Conservation (phyloP, 2,113 vertebrate genomes). For the Anolis carolinensis region DNA sequence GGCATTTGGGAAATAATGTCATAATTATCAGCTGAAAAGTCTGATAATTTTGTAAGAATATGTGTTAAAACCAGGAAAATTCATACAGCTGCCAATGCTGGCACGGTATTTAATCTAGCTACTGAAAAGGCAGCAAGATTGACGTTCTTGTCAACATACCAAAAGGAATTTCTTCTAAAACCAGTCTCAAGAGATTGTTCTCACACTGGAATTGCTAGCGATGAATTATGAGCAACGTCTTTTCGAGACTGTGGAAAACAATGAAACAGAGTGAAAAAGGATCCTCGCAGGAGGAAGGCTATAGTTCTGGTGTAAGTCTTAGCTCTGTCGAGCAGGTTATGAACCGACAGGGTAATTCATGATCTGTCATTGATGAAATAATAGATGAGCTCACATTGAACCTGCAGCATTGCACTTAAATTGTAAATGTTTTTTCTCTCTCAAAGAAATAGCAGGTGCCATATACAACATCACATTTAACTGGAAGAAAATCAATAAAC, state of each 20-base stretch:
- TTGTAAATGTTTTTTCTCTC: neutral
- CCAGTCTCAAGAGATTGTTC: neutral
- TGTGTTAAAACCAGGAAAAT: neutral
- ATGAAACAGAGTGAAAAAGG: neutral
- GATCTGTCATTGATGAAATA: neutral
- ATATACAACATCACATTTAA: neutral
- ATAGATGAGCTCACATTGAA: neutral
- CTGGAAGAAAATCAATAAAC: neutral
- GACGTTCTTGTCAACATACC: neutral
- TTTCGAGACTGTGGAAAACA: slow-evolving; percentile 9
- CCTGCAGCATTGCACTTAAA: neutral
- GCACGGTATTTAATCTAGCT: neutral
- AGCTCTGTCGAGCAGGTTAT: neutral
- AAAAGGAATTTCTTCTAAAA: slow-evolving; percentile 12
- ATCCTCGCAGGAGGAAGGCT: neutral
- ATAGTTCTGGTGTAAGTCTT: neutral
- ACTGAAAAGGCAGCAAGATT: neutral
- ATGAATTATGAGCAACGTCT: neutral
- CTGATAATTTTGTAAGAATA: neutral
- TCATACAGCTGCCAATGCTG: neutral
- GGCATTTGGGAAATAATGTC: neutral
- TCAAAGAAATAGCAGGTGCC: neutral
- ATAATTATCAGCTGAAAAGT: neutral
- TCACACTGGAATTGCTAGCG: neutral
- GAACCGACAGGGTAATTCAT: neutral